Evolutionary conservation across 2,888 invertebrate genomes (phyloP).

Genomic region (Meiosimyza decipiens): DNA sequence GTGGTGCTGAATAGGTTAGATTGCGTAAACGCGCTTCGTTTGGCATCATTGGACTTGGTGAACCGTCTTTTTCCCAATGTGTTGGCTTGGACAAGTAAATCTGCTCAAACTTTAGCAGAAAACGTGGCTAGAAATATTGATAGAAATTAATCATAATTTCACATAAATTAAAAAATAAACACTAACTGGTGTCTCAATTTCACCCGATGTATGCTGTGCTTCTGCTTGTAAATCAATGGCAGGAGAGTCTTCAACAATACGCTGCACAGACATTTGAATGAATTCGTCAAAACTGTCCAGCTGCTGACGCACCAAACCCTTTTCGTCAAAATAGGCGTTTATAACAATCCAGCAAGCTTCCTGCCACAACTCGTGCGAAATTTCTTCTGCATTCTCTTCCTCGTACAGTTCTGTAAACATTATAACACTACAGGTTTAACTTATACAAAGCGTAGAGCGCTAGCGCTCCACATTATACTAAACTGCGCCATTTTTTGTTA

Average conservation of each 20-base stretch:
- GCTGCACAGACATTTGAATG: slow-evolving; percentile 98
- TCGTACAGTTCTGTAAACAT: slow-evolving; percentile 71
- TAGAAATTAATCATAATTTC: slow-evolving; percentile 1
- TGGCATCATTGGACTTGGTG: slow-evolving; percentile 99
- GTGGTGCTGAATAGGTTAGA: slow-evolving; percentile 96
- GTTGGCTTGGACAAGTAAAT: slow-evolving; percentile 99
- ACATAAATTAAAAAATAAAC: background rate
- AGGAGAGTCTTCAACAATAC: slow-evolving; percentile 99
- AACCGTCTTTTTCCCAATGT: slow-evolving; percentile 99
- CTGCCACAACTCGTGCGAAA: slow-evolving; percentile 98
- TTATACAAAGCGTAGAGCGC: slow-evolving; percentile 28
- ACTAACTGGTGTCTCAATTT: slow-evolving; percentile 84
- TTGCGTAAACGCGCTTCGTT: slow-evolving; percentile 98
- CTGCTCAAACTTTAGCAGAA: slow-evolving; percentile 96
- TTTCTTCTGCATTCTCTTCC: slow-evolving; percentile 93
- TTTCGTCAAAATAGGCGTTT: slow-evolving; percentile 99
- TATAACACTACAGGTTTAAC: slow-evolving; percentile 3
- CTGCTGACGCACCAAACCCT: slow-evolving; percentile 98
- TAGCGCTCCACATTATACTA: slow-evolving; percentile 33
- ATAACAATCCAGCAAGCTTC: slow-evolving; percentile 99
- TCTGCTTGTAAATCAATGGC: slow-evolving; percentile 97
- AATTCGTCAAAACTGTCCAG: slow-evolving; percentile 99
- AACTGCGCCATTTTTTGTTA: slow-evolving; percentile 50
- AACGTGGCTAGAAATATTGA: slow-evolving; percentile 74
- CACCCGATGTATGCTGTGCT: slow-evolving; percentile 94